Percentiles rank a stretch among this genome's conserved stretches.
Evolutionary conservation across 2,113 vertebrate genomes (phyloP).

Genomic region (Brachypodius melanocephalos): DNA sequence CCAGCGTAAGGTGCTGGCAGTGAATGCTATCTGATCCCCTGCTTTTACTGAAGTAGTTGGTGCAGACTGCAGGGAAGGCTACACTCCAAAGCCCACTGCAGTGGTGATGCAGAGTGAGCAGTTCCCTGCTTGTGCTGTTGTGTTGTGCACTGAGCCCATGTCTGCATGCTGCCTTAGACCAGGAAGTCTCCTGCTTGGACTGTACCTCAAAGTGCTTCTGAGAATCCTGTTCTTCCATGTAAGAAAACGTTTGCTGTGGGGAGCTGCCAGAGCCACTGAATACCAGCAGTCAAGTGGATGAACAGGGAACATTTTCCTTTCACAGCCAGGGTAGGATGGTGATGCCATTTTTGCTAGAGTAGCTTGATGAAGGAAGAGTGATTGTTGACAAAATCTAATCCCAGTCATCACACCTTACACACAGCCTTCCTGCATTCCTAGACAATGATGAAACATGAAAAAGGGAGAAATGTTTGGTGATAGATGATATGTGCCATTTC

Average conservation of each 20-base stretch:
- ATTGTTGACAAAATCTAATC: background rate
- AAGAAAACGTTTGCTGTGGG: background rate
- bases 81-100: background rate
- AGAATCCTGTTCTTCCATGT: background rate
- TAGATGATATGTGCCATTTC: background rate
- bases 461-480: background rate
- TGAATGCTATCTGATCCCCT: background rate
- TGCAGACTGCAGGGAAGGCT: background rate
- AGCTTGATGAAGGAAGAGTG: background rate
- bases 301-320: background rate
- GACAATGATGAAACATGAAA: background rate
- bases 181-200: background rate
- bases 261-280: background rate
- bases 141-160: background rate
- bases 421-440: background rate
- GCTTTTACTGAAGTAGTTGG: fast-evolving
- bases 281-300: background rate
- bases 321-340: background rate
- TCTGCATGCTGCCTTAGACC: background rate
- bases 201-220: background rate
- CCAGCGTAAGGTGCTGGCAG: background rate
- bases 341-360: background rate
- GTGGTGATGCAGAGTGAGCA: background rate
- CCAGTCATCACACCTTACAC: background rate
- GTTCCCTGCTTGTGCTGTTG: background rate